Evolutionary conservation across 1,140 invertebrate species (phyloP).

Genomic region (Drosophila athabasca): DNA sequence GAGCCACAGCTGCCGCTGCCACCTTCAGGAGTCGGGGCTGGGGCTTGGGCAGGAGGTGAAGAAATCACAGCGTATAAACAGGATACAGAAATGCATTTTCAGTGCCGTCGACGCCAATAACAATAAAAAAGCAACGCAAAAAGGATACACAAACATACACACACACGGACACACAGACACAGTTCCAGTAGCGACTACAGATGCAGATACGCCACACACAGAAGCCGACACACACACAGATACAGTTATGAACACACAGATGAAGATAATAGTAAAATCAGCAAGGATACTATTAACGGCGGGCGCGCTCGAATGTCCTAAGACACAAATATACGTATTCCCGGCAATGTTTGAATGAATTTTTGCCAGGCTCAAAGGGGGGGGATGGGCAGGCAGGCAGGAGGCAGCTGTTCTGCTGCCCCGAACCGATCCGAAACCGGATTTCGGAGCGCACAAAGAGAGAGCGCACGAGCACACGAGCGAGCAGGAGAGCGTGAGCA

Average conservation of each 20-base stretch:
- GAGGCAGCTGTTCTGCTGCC: slow-evolving; percentile 58
- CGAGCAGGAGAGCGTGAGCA: not conserved
- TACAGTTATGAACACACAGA: slow-evolving; percentile 14
- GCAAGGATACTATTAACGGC: slow-evolving; percentile 76
- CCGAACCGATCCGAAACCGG: slow-evolving; percentile 63
- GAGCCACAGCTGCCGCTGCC: slow-evolving; percentile 44
- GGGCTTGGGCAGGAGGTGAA: slow-evolving; percentile 54
- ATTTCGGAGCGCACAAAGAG: slow-evolving; percentile 55
- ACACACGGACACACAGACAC: slow-evolving; percentile 30
- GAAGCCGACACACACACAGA: slow-evolving; percentile 8
- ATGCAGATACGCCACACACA: slow-evolving; percentile 35
- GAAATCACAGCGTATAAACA: slow-evolving; percentile 71
- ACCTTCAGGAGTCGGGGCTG: slow-evolving; percentile 13
- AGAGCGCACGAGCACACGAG: slow-evolving; percentile 10
- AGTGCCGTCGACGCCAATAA: slow-evolving; percentile 56
- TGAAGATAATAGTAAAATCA: slow-evolving; percentile 65
- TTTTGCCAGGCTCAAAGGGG: not conserved
- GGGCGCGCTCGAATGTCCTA: slow-evolving; percentile 56
- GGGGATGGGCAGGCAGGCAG: slow-evolving; percentile 8
- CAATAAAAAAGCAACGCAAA: slow-evolving; percentile 40
- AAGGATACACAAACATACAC: slow-evolving; percentile 54
- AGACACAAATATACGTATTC: slow-evolving; percentile 23
- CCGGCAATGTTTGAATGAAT: slow-evolving; percentile 64
- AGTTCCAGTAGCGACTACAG: not conserved
- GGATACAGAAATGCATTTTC: slow-evolving; percentile 81